phyloP scores from a whole-genome alignment of 2,113 vertebrate genomes.

The Pachycephala philippinensis region DNA sequence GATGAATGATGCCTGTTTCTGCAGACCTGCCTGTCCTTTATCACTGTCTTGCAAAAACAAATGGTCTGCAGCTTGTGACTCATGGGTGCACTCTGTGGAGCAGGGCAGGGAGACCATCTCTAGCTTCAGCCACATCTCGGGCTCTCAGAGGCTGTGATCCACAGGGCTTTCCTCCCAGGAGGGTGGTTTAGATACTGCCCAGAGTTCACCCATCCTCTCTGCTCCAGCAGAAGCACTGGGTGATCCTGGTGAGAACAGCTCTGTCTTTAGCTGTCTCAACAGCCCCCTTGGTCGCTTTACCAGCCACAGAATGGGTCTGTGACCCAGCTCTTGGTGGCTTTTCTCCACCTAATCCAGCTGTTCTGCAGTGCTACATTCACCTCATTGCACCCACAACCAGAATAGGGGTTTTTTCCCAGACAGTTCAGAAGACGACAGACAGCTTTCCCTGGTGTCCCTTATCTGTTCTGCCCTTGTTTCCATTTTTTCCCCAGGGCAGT shows the following conservation, averaged over 20 bases:
- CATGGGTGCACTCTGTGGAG: not conserved
- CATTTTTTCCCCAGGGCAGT: not conserved
- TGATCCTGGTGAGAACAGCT: not conserved
- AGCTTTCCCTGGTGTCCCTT: not conserved
- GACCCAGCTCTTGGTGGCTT: not conserved
- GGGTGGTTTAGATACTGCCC: accelerated
- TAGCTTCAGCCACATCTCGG: not conserved
- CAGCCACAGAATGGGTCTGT: not conserved
- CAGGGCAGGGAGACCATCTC: not conserved
- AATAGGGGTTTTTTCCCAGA: accelerated
- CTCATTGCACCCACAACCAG: not conserved
- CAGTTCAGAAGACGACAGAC: not conserved
- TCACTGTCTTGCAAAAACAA: not conserved
- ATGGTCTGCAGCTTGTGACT: not conserved
- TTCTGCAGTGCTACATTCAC: not conserved
- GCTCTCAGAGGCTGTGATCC: not conserved
- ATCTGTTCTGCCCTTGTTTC: not conserved
- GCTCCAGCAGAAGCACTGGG: not conserved
- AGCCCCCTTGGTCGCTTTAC: not conserved
- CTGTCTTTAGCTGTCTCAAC: not conserved
- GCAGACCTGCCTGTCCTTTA: not conserved
- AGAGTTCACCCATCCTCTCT: not conserved
- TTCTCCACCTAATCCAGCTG: not conserved
- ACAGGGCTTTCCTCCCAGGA: not conserved
- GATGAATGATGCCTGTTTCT: not conserved